Base-by-base conservation (phyloP, 2,113 vertebrate species). In the Apeltes quadracus region DNA sequence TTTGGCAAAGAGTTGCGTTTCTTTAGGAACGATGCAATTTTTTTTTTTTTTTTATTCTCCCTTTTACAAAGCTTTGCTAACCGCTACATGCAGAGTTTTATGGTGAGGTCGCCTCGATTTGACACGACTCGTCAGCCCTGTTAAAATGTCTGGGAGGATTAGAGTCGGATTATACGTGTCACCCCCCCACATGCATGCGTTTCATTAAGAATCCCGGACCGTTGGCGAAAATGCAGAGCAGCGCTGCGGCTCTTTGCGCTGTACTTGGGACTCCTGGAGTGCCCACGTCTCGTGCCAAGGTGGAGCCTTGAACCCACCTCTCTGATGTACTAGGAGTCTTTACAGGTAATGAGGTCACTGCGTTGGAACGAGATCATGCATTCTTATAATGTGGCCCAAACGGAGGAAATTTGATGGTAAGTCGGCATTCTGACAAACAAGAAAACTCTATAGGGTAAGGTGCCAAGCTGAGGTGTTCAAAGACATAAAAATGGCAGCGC, bases 71-170 rank as follows among this genome's bases (percentile, higher is more conserved):
- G 76, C 87, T 69, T 73, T 73, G 76, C 70, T 82, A 80, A 87
- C 76, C 79, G 85, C 88, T 81, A 85, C 61, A 69, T 81, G 84
- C 39, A 66, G 73, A 62, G 78, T 65, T 90, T 92, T 87, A 89
- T 75, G 75, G 69, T 14, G 63, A 76, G 64, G 78, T 75, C 87
- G 36, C 79, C 90, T 90, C 90, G 85, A 89, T 91, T 93, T 91
- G 75, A 89, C 36, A 58, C 77, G 86, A 88, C 81, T 83, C 85
- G 90, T 91, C 86, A 85, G 87, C 73, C 84, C 85, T 59, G 84
- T 91, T 88, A 91, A 90, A 92, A 89, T 1, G 81, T 89, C 88
- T 78, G 75, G 81, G 84, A 84, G 85, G 86, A 89, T 91, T 88
- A 88, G 65, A 76, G 44, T 62, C 18, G 69, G 70, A 88, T 89